Percentiles rank a stretch among this genome's conserved stretches.
phyloP scores from a whole-genome alignment of 2,888 invertebrate genomes.

The Coelopa pilipes region DNA sequence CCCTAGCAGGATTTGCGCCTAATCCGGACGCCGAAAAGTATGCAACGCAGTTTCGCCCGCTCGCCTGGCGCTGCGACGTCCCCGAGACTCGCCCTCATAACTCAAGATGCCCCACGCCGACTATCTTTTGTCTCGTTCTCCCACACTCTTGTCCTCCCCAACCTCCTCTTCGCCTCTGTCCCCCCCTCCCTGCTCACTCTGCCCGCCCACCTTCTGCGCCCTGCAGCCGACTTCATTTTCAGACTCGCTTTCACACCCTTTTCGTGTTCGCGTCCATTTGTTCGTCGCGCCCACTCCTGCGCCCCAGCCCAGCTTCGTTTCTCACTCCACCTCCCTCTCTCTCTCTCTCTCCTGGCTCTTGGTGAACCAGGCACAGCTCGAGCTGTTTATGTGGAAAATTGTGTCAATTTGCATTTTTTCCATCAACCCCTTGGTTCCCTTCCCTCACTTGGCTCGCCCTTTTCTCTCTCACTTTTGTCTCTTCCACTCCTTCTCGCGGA shows the following conservation, averaged over 20 bases:
- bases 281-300: too few species aligned
- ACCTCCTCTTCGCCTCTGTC: too few species aligned
- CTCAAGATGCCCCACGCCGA: not conserved
- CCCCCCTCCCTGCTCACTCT: not conserved
- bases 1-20: not conserved
- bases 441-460: not conserved
- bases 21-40: slow-evolving; percentile 26
- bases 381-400: slow-evolving; percentile 15
- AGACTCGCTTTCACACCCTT: slow-evolving; percentile 16
- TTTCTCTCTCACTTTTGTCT: too few species aligned
- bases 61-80: slow-evolving; percentile 2
- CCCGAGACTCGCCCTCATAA: slow-evolving; percentile 6
- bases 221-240: slow-evolving; percentile 6
- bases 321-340: not conserved
- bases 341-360: not conserved
- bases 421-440: not conserved
- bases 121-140: too few species aligned
- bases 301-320: too few species aligned
- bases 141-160: too few species aligned
- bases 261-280: slow-evolving; percentile 1
- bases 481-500: too few species aligned
- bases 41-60: slow-evolving; percentile 1
- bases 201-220: not conserved
- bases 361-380: not conserved
- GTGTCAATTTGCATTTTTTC: slow-evolving; percentile 29